A percentile compares a stretch with the other conserved stretches of the same genome.
These are phyloP conservation scores for Petrocephalus microphthalmus DNA, from an alignment of 2,113 vertebrate genomes.

Conservation along the genomic window DNA sequence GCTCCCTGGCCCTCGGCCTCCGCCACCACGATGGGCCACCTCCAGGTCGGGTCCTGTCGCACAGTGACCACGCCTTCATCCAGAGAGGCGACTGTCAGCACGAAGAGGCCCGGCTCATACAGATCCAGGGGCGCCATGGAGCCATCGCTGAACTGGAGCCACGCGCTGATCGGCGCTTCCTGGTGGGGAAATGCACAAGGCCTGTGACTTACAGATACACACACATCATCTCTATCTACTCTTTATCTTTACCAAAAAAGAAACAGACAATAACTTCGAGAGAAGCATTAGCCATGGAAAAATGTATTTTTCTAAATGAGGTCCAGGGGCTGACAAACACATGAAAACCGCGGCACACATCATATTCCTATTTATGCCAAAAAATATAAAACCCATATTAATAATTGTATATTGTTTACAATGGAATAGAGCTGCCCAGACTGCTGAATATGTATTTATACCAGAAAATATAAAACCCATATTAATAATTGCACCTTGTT, in stretches of 20 bases:
- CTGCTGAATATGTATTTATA: neutral
- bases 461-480: too few species aligned
- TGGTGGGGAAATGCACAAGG: conserved; percentile 43
- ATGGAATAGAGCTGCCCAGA: neutral
- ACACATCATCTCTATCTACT: neutral
- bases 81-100: conserved; percentile 75
- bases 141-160: conserved; percentile 95
- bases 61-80: conserved; percentile 72
- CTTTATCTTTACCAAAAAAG: neutral
- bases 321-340: neutral
- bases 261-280: neutral
- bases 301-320: neutral
- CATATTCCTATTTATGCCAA: neutral
- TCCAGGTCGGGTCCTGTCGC: conserved; percentile 53
- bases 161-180: conserved; percentile 87
- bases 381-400: neutral
- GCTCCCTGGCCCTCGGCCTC: conserved; percentile 84
- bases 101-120: conserved; percentile 77
- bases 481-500: too few species aligned
- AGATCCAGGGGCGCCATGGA: conserved; percentile 83
- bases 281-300: neutral
- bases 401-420: neutral
- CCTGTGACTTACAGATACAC: conserved; percentile 10
- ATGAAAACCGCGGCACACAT: neutral
- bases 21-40: conserved; percentile 73